Base-by-base conservation (phyloP, 2,113 vertebrate genomes). In the Zosterops borbonicus region DNA sequence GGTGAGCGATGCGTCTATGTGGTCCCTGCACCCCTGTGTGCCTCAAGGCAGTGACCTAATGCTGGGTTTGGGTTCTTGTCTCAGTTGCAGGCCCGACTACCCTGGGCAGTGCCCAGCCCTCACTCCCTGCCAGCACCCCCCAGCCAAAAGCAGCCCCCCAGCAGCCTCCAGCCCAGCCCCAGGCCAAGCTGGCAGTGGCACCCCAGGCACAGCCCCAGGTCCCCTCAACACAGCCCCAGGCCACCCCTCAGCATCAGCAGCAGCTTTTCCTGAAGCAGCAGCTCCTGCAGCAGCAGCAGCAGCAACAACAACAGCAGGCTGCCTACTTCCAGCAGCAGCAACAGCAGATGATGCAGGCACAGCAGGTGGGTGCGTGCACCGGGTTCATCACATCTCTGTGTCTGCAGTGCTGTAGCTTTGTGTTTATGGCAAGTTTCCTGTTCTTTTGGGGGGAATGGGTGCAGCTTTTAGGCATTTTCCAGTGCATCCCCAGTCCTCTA, bases 261-360 rank as follows among this genome's bases (percentile, higher is more conserved):
- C 98, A 99, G 93, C 98, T 99, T 42, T 98, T 99, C 94, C 97
- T 99, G 78, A 99, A 99, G 96, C 98, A 98, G 92, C 99, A 98
- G 47, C 97, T 94, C 13, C 95, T 94, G 28, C 98, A 87, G 17
- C 98, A 96, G 39, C 97, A 97, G 82, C 96, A 94, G 56, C 87
- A 89, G 8, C 91, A 96, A 6, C 92, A 96, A 9, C 96, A 84
- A 69, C 96, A 85, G 5, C 81, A 92, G 60, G 84, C 97, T 67
- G 53, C 94, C 1, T 97, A 84, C 63, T 97, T 96, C 55, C 98
- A 98, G 87, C 97, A 92, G 53, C 85, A 86, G 49, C 83, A 78
- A 64, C 98, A 96, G 63, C 98, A 98, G 95, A 91, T 96, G 78
- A 96, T 97, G 83, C 98, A 97, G 55, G 88, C 97, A 46, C 99